Conservation (phyloP, 2,797 vertebrate genomes). For the Phoeniculus purpureus region DNA sequence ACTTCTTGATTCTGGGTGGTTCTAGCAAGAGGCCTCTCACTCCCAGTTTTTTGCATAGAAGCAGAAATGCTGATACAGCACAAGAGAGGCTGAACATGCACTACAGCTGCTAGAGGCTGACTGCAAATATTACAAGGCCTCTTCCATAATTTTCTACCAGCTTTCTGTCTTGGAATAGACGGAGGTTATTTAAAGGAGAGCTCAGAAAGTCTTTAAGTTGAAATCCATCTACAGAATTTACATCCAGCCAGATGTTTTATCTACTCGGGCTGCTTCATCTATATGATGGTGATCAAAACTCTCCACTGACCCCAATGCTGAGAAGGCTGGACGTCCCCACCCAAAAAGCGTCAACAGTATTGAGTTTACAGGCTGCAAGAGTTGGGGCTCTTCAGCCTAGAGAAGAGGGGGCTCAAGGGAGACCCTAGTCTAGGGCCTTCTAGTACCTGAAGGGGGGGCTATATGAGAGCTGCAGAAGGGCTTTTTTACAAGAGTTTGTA, state of each 20-base stretch:
- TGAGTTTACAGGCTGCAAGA: neutral
- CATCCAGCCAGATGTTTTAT: neutral
- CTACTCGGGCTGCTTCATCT: neutral
- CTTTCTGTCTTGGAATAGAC: neutral
- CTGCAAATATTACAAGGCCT: neutral
- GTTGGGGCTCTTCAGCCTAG: no score
- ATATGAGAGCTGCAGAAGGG: no score
- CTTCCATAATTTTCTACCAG: neutral
- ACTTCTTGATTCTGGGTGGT: slow-evolving; percentile 15
- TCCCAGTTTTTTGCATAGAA: slow-evolving; percentile 34
- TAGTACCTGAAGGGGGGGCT: no score
- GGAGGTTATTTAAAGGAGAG: neutral
- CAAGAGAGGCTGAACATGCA: neutral
- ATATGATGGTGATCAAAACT: neutral
- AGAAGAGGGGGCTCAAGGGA: no score
- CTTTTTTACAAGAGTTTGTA: no score
- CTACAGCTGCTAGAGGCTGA: neutral
- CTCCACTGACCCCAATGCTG: neutral
- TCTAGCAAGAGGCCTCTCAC: slow-evolving; percentile 30
- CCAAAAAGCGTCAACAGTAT: neutral
- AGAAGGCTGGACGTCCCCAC: neutral
- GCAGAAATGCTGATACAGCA: slow-evolving; percentile 25
- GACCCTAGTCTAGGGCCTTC: no score
- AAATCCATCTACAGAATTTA: neutral
- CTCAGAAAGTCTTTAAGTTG: neutral